These are phyloP conservation scores for Pangasius mekongensis DNA, from an alignment of 2,797 vertebrate species.

Conservation along the genomic window DNA sequence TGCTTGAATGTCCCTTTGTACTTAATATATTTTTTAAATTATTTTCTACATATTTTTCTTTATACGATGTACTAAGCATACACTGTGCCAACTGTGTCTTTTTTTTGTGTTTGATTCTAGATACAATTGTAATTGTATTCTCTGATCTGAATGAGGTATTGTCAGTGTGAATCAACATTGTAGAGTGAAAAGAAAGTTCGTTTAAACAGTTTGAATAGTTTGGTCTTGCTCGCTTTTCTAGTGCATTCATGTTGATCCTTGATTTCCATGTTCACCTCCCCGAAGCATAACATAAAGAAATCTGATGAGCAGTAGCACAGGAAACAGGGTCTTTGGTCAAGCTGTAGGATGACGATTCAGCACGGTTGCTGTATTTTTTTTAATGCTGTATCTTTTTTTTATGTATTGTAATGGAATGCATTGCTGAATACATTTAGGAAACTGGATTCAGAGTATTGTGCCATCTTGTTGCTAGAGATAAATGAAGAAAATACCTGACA, in stretches of 20 bases:
- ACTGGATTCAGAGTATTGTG: background rate
- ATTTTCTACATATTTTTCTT: background rate
- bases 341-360: background rate
- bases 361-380: background rate
- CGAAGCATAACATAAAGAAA: background rate
- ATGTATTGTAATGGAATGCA: background rate
- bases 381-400: background rate
- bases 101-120: background rate
- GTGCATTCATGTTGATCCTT: background rate
- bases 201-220: background rate
- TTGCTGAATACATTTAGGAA: background rate
- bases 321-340: background rate
- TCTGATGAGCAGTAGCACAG: background rate
- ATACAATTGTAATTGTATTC: background rate
- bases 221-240: background rate
- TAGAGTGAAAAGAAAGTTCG: background rate
- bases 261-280: background rate
- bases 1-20: background rate
- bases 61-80: background rate
- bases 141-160: background rate
- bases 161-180: background rate
- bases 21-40: background rate
- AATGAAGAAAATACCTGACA: background rate
- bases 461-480: background rate
- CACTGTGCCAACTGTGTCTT: too few relatives aligned